Percentiles rank a stretch among this genome's conserved stretches.
Evolutionary conservation across 2,797 vertebrate species (phyloP).

Genomic region (Sarcoramphus papa): DNA sequence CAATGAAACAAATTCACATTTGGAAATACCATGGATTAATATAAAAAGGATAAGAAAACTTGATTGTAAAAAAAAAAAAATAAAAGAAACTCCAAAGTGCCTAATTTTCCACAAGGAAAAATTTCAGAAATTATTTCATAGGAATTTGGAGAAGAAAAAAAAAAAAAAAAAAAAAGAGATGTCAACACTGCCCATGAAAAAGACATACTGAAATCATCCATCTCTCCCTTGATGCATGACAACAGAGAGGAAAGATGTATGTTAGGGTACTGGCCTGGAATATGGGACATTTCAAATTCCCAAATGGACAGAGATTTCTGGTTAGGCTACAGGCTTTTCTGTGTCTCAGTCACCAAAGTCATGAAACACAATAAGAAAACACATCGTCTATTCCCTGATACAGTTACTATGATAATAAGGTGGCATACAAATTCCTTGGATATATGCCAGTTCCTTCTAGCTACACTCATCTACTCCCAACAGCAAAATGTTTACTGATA

Average conservation of each 20-base stretch:
- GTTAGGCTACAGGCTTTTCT: neutral
- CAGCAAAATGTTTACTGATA: neutral
- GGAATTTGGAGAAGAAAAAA: neutral
- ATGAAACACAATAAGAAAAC: neutral
- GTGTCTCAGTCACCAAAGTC: rapidly evolving
- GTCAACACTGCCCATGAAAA: neutral
- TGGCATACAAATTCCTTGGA: neutral
- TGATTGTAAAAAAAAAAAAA: neutral
- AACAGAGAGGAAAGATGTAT: neutral
- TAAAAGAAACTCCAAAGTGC: neutral
- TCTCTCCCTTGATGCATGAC: neutral
- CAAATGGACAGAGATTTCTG: neutral
- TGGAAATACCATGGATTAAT: neutral
- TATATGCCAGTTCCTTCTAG: neutral
- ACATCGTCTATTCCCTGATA: neutral
- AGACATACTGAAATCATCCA: neutral
- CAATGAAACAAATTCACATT: neutral
- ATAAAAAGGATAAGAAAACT: neutral
- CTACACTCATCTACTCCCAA: neutral
- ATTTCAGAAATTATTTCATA: neutral
- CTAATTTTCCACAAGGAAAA: neutral
- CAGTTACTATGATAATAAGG: neutral
- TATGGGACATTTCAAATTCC: neutral
- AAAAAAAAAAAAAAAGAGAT: neutral
- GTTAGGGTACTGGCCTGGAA: neutral